Evolutionary conservation across 2,888 invertebrate genomes (phyloP), one percentile per base, ranked within the genome.

Genomic region (Hartigia nigra): DNA sequence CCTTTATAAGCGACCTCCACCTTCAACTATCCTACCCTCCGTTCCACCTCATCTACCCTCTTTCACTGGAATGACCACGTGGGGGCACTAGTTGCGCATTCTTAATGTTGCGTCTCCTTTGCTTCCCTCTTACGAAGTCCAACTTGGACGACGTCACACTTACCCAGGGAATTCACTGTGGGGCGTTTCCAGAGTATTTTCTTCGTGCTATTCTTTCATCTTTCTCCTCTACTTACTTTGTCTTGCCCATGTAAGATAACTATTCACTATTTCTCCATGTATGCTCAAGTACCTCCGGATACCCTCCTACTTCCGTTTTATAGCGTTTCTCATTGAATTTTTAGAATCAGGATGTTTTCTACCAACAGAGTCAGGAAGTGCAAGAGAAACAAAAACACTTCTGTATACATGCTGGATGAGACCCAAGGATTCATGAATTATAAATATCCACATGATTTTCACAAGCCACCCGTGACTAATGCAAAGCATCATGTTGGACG

Each of bases 71-170:
- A 36, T 31, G 77, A 69, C 77, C 79, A 79, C 79, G 79, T 79
- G 79, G 77, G 80, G 82, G 82, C 85, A 86, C 86, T 85, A 85
- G 86, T 86, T 86, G 86, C 84, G 82, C 86, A 81, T 83, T 85
- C 84, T 84, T 86, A 86, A 87, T 85, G 87, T 86, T 85, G 82
- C 82, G 81, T 79, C 81, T 80, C 81, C 81, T 81, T 76, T 55
- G 34, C n/a, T 31, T n/a, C 75, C 4, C 31, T 35, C 75, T 23
- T 23, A 55, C 55, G 55, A 23, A 55, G 23, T 55, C 55, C 23
- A 23, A 23, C 55, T 1, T 1, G 39, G 23, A 5, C 14, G 39
- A 39, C 39, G 39, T 9, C 2, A 55, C 23, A 23, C 23, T 55
- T 23, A 23, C 23, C 55, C 55, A 23, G 0, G 55, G 9, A 23